A percentile compares a stretch with the other conserved stretches of the same genome.
phyloP scores from a whole-genome alignment of 2,797 vertebrate species.

The Amblyraja radiata region DNA sequence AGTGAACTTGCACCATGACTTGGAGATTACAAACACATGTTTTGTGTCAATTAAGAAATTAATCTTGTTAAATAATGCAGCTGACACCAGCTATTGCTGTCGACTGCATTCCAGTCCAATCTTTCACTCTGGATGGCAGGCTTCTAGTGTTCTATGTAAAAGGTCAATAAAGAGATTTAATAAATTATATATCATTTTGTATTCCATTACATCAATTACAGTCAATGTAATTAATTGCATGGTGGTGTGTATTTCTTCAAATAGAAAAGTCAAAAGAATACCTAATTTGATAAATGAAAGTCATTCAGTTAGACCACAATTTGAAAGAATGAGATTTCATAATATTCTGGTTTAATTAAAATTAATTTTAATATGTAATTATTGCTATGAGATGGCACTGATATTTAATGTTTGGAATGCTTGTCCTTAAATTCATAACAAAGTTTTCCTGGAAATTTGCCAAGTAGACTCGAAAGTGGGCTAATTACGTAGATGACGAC shows the following conservation, averaged over 20 bases:
- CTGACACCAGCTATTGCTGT: neutral
- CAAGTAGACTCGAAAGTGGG: neutral
- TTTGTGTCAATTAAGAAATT: slow-evolving; percentile 16
- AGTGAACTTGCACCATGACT: slow-evolving; percentile 12
- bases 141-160: neutral
- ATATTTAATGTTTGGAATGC: neutral
- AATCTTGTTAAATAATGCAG: neutral
- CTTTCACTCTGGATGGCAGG: neutral
- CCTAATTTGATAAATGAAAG: neutral
- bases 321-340: neutral
- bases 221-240: neutral
- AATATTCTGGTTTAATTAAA: neutral
- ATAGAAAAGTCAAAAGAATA: neutral
- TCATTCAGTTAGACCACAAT: neutral
- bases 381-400: neutral
- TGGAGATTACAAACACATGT: neutral
- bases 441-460: neutral
- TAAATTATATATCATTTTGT: neutral
- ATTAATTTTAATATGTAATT: neutral
- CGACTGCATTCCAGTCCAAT: neutral
- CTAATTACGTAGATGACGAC: neutral
- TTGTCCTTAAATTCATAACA: neutral
- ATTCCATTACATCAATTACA: neutral
- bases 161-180: neutral
- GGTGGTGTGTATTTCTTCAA: neutral